Conservation (phyloP, 2,113 vertebrate species). For the Melanerpes formicivorus region DNA sequence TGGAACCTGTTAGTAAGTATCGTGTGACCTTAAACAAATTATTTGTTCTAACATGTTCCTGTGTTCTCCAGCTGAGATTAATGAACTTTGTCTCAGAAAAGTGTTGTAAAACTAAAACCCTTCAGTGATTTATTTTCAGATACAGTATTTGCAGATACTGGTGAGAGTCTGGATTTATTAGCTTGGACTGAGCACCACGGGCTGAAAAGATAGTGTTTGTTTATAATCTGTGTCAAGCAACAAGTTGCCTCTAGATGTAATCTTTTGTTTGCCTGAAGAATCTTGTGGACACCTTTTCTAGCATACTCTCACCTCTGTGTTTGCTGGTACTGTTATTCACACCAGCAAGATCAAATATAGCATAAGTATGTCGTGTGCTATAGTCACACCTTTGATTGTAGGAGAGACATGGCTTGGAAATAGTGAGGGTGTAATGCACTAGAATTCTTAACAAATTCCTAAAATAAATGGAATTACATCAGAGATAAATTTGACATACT, state of each 20-base stretch:
- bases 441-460: neutral
- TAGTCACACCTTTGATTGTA: slow-evolving; percentile 2
- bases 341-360: neutral
- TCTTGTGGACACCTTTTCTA: neutral
- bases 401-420: neutral
- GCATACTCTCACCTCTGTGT: neutral
- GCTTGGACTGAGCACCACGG: neutral
- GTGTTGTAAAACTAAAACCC: neutral
- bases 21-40: neutral
- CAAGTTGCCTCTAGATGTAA: too few species aligned
- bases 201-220: neutral
- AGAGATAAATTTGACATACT: neutral
- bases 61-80: neutral
- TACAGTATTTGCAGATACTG: neutral
- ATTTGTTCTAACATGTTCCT: neutral
- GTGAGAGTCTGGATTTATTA: neutral
- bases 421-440: neutral
- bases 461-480: neutral
- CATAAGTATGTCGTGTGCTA: neutral
- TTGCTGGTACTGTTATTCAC: neutral
- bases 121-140: neutral
- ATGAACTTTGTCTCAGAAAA: neutral
- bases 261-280: neutral
- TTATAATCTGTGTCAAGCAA: too few species aligned
- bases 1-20: neutral